Conservation (phyloP, 2,797 vertebrate genomes). For the Bradypodion pumilum region DNA sequence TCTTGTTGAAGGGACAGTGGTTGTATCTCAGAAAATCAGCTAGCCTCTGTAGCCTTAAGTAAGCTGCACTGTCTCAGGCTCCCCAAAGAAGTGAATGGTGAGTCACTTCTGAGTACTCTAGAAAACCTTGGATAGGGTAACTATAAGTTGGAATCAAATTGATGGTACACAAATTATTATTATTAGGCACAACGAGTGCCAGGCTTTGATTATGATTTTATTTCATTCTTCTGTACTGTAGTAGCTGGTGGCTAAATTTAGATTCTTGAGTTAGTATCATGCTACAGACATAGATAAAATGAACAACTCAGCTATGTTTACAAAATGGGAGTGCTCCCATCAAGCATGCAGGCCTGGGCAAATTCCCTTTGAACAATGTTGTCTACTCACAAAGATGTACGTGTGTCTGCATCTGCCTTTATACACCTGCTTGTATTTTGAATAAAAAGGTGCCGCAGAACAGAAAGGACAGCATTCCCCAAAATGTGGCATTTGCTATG, state of each 20-base stretch:
- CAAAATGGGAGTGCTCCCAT: neutral
- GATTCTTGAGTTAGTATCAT: neutral
- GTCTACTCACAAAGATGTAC: neutral
- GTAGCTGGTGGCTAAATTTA: neutral
- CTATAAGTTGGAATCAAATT: no score
- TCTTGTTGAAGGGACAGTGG: no score
- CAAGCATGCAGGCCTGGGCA: neutral
- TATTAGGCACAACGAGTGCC: neutral
- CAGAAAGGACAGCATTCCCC: neutral
- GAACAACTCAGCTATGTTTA: neutral
- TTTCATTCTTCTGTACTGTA: neutral
- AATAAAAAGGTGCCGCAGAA: neutral
- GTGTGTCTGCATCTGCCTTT: neutral
- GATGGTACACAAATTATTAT: neutral
- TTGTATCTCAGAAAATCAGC: no score
- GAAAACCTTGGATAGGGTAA: no score
- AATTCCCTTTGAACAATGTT: neutral
- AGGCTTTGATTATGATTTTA: neutral
- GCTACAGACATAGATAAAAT: conserved; percentile 8
- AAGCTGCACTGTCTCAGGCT: no score
- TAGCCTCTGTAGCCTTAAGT: no score
- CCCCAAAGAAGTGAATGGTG: no score
- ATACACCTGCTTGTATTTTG: neutral
- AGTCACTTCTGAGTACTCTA: no score
- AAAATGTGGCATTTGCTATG: neutral